A percentile compares a stretch with the other conserved stretches of the same genome.
Evolutionary conservation across 2,113 vertebrate species (phyloP).

Genomic region (Pimephales promelas): DNA sequence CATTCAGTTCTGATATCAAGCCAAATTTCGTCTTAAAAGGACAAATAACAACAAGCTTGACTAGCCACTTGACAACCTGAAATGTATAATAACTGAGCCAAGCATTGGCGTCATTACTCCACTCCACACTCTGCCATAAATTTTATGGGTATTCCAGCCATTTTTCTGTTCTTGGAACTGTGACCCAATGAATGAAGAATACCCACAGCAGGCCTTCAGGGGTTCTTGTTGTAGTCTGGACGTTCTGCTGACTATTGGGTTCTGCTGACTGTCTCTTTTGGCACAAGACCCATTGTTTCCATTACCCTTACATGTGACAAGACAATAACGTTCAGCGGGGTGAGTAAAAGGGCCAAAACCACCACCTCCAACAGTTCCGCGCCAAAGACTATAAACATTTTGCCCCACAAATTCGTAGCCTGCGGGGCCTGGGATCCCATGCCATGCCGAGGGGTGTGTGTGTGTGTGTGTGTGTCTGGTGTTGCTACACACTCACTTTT

Average conservation of each 20-base stretch:
- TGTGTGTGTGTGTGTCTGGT: constrained; percentile 38
- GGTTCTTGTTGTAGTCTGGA: constrained; percentile 30
- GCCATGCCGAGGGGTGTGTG: constrained; percentile 18
- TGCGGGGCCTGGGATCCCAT: constrained; percentile 44
- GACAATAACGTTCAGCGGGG: constrained; percentile 54
- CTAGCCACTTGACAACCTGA: constrained; percentile 69
- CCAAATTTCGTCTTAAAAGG: constrained; percentile 56
- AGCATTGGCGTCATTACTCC: constrained; percentile 62
- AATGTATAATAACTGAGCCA: constrained; percentile 61
- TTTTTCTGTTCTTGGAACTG: constrained; percentile 61
- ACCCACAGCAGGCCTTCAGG: constrained; percentile 64
- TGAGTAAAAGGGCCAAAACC: constrained; percentile 42
- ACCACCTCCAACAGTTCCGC: constrained; percentile 54
- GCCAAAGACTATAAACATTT: constrained; percentile 53
- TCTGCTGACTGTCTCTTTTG: constrained; percentile 58
- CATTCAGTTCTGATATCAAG: constrained; percentile 55
- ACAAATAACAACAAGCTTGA: constrained; percentile 63
- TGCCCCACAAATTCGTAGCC: constrained; percentile 46
- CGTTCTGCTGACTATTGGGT: constrained; percentile 43
- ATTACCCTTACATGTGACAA: constrained; percentile 65
- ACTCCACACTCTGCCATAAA: constrained; percentile 65
- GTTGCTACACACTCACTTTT: constrained; percentile 46
- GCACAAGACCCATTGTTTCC: constrained; percentile 60
- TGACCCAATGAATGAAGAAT: constrained; percentile 69
- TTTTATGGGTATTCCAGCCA: constrained; percentile 64